Evolutionary conservation across 2,113 vertebrate species (phyloP).

Genomic region (Pomatorhinus ruficollis): DNA sequence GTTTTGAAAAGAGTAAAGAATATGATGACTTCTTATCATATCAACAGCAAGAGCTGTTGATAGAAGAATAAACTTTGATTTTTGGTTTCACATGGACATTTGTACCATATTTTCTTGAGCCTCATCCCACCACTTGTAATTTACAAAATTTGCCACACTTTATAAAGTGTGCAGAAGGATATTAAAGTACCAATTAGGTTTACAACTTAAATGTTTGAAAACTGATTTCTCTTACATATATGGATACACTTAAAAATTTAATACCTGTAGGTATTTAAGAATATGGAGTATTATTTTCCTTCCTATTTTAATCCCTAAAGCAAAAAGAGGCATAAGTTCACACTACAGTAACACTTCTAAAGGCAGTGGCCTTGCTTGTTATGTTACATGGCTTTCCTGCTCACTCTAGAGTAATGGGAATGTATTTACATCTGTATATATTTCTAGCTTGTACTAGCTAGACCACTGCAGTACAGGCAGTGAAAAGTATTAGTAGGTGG

Average conservation of each 20-base stretch:
- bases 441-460: background rate
- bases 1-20: background rate
- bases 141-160: background rate
- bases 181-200: background rate
- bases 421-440: background rate
- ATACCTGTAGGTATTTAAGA: background rate
- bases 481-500: background rate
- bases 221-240: background rate
- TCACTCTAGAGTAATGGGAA: background rate
- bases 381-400: background rate
- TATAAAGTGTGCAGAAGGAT: background rate
- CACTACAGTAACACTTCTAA: background rate
- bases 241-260: background rate
- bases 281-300: background rate
- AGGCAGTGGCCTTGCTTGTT: background rate
- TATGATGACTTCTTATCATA: background rate
- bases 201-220: background rate
- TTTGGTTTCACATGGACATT: background rate
- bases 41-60: background rate
- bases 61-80: background rate
- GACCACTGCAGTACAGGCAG: background rate
- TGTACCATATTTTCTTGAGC: background rate
- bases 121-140: background rate
- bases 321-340: background rate
- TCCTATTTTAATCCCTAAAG: background rate